phyloP scores from a whole-genome alignment of 2,888 invertebrate species.

The Caenorhabditis becei region DNA sequence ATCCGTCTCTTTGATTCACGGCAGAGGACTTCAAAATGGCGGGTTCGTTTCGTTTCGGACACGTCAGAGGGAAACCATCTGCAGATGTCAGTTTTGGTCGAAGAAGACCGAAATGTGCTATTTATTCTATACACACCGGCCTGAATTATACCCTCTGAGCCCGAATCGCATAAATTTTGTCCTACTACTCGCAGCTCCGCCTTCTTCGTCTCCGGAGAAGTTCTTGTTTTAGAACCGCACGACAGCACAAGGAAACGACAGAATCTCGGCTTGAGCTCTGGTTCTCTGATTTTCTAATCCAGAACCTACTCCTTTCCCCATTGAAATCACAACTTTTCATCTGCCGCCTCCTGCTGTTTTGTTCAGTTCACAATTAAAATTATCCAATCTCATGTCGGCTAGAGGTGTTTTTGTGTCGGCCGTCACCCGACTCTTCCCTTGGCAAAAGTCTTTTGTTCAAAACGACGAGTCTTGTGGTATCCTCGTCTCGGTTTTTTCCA shows the following conservation, averaged over 20 bases:
- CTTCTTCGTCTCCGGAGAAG: background rate
- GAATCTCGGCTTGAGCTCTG: background rate
- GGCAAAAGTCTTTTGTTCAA: conserved; percentile 37
- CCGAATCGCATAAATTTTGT: conserved; percentile 43
- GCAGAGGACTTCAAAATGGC: conserved; percentile 25
- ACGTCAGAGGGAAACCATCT: conserved; percentile 30
- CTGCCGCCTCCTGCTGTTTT: background rate
- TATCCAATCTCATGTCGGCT: conserved; percentile 5
- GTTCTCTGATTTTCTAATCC: background rate
- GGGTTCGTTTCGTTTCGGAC: conserved; percentile 22
- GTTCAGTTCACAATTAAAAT: conserved; percentile 19
- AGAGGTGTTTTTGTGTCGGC: conserved; percentile 29
- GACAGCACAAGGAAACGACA: background rate
- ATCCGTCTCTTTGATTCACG: conserved; percentile 51
- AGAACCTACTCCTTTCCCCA: background rate
- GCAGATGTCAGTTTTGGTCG: conserved; percentile 37
- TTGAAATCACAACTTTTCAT: conserved; percentile 38
- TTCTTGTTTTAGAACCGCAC: background rate
- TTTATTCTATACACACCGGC: conserved; percentile 35
- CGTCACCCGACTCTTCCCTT: background rate
- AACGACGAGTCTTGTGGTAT: conserved; percentile 20
- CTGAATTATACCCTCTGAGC: conserved; percentile 20
- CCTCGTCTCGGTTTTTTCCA: conserved; percentile 42
- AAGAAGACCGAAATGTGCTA: conserved; percentile 19
- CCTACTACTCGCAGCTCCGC: conserved; percentile 15